phyloP scores from a whole-genome alignment of 1,140 invertebrate species.

The Pissodes strobi region DNA sequence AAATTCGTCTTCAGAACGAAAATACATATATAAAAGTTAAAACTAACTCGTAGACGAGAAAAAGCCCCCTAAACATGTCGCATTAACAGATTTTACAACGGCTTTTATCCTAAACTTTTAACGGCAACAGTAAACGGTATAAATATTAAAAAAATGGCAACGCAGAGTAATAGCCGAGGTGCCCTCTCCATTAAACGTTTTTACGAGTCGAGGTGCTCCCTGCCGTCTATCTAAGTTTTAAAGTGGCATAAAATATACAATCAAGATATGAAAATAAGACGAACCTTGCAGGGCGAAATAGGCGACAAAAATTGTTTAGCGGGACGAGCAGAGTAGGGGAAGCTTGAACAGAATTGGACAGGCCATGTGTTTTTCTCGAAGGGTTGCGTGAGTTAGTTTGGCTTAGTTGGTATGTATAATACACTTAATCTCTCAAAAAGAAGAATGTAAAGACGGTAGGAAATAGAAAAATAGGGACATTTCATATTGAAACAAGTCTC shows the following conservation, averaged over 20 bases:
- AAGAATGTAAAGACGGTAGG: no score
- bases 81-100: background rate
- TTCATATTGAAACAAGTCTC: no score
- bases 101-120: background rate
- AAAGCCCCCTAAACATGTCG: no score
- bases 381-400: no score
- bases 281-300: background rate
- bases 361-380: no score
- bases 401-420: no score
- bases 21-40: no score
- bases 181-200: slow-evolving; percentile 5
- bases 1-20: no score
- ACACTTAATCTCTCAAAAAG: no score
- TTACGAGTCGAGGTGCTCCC: background rate
- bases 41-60: no score
- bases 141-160: slow-evolving; percentile 1
- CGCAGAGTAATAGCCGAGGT: background rate
- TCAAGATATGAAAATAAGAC: slow-evolving; percentile 15
- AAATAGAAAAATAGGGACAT: no score
- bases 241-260: slow-evolving; percentile 18
- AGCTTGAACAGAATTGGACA: no score
- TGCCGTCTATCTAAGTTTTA: background rate
- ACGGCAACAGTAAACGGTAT: background rate
- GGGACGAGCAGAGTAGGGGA: background rate
- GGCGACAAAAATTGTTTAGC: background rate